Percentiles rank a stretch among this genome's conserved stretches.
Conservation (phyloP, 2,888 invertebrate species). For the Nipponacmea schrenckii region DNA sequence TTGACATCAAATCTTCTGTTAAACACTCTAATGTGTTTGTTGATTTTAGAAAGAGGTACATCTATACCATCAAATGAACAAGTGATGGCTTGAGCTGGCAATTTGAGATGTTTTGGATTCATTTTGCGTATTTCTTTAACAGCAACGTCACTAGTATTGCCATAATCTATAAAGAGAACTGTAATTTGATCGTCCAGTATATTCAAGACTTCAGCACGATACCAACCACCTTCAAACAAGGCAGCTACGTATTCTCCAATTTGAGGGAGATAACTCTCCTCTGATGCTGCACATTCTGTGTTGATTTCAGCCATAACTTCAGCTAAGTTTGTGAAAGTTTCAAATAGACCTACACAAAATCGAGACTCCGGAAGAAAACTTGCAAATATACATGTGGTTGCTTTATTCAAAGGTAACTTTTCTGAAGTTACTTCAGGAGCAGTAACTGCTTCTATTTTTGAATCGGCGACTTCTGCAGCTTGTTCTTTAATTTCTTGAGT, state of each 20-base stretch:
- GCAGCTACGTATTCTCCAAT: slow-evolving; percentile 48
- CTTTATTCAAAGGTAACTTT: no score
- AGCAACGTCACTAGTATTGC: slow-evolving; percentile 45
- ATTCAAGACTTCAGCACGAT: slow-evolving; percentile 44
- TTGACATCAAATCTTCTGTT: no score
- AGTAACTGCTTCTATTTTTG: no score
- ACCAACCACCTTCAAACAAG: slow-evolving; percentile 43
- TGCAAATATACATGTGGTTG: neutral
- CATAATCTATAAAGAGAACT: slow-evolving; percentile 57
- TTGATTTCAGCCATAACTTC: neutral
- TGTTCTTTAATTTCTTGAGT: no score
- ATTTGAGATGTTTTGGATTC: slow-evolving; percentile 17
- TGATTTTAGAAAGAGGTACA: slow-evolving; percentile 21
- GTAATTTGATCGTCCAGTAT: slow-evolving; percentile 22
- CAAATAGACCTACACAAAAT: no score
- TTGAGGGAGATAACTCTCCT: slow-evolving; percentile 24
- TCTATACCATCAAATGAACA: slow-evolving; percentile 39
- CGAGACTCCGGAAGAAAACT: neutral
- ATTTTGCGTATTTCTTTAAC: slow-evolving; percentile 37
- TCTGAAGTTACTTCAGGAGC: neutral
- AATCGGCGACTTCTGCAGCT: no score
- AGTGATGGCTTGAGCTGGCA: slow-evolving; percentile 47
- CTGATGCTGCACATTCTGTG: neutral
- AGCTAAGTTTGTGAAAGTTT: no score
- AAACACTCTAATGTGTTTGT: no score